These are phyloP conservation scores for Oceanodroma leucorhoa DNA, from an alignment of 2,797 vertebrate genomes.

Conservation along the genomic window DNA sequence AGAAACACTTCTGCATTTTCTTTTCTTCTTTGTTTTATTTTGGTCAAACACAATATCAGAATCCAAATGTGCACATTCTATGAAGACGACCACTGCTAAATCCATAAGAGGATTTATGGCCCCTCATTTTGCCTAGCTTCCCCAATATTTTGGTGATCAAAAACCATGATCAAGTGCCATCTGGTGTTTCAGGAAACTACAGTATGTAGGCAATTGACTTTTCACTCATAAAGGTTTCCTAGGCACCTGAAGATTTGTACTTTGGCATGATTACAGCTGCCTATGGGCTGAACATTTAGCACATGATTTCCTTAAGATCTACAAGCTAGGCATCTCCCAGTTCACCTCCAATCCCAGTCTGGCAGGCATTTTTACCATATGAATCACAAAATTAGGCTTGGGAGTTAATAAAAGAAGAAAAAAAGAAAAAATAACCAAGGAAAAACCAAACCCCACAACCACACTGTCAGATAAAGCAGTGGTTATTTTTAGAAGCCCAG, in stretches of 20 bases:
- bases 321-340: neutral
- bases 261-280: neutral
- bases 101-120: neutral
- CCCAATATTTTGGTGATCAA: neutral
- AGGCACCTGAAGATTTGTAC: neutral
- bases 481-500: neutral
- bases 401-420: neutral
- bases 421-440: neutral
- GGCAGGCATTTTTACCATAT: neutral
- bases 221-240: neutral
- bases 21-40: neutral
- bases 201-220: neutral
- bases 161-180: neutral
- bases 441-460: no score
- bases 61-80: neutral
- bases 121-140: neutral
- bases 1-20: neutral
- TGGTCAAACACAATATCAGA: neutral
- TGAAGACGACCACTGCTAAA: neutral
- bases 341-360: neutral
- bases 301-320: neutral
- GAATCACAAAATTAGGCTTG: neutral
- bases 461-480: neutral
- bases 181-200: neutral
- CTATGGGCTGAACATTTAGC: neutral